phyloP scores from a whole-genome alignment of 1,140 invertebrate species.

The Musca vetustissima region DNA sequence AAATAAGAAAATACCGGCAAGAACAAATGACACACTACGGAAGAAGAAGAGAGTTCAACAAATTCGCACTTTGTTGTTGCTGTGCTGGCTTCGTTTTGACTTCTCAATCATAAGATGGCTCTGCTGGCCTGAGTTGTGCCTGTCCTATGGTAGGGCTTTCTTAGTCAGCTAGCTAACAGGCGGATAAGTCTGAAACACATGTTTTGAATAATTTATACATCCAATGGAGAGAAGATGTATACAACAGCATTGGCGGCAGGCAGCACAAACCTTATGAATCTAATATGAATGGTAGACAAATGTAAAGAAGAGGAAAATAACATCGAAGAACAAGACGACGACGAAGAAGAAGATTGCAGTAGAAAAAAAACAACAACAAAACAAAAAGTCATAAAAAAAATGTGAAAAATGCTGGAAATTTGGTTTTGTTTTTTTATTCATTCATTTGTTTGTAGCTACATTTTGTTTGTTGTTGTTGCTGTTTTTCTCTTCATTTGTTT shows the following conservation, averaged over 20 bases:
- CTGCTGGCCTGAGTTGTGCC: no score
- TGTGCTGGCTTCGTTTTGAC: not conserved
- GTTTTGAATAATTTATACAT: constrained; percentile 30
- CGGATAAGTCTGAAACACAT: constrained; percentile 27
- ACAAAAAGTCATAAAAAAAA: not conserved
- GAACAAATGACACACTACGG: not conserved
- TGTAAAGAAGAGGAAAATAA: not conserved
- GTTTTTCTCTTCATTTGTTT: no score
- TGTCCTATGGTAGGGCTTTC: no score
- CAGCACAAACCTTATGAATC: not conserved
- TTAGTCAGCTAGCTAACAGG: no score
- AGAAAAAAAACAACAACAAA: not conserved
- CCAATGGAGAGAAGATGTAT: not conserved
- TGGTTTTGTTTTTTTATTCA: no score
- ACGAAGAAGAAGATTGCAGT: not conserved
- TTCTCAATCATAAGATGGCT: constrained; percentile 26
- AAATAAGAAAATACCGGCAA: no score
- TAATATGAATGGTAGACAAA: constrained; percentile 12
- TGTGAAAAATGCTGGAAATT: constrained; percentile 18
- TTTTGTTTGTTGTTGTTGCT: not conserved
- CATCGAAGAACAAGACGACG: no score
- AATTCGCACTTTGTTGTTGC: no score
- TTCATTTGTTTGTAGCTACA: not conserved
- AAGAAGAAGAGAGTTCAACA: no score
- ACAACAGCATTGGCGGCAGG: not conserved